phyloP scores from a whole-genome alignment of 2,797 vertebrate genomes.

The Bradypus variegatus region DNA sequence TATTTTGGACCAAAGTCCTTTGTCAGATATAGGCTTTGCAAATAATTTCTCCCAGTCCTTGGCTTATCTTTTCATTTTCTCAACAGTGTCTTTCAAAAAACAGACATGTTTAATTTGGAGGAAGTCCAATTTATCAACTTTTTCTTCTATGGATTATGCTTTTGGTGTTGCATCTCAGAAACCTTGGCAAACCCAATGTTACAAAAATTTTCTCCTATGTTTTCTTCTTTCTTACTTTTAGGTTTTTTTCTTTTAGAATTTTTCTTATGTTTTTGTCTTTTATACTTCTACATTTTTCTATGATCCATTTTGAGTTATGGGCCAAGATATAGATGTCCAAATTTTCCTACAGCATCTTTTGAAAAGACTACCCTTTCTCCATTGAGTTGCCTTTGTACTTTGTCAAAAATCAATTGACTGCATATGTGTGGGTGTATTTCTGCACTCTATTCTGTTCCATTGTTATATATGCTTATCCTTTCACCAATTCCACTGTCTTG shows the following conservation, averaged over 20 bases:
- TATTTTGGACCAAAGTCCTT: neutral
- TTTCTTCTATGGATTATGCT: neutral
- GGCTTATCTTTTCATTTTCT: slow-evolving; percentile 17
- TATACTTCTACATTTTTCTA: neutral
- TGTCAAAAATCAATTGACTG: neutral
- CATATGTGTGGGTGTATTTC: too few species aligned
- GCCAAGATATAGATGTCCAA: neutral
- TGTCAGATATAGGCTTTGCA: neutral
- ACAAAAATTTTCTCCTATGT: neutral
- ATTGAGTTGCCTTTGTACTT: neutral
- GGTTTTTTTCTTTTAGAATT: neutral
- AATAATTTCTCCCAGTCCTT: neutral
- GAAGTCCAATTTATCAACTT: neutral
- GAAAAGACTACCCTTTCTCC: neutral
- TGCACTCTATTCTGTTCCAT: neutral
- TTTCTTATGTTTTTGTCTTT: slow-evolving; percentile 1
- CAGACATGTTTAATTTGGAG: neutral
- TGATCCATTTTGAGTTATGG: neutral
- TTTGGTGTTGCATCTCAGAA: slow-evolving; percentile 5
- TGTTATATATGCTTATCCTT: neutral
- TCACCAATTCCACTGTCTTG: neutral
- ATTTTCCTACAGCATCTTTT: neutral
- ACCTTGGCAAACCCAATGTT: neutral
- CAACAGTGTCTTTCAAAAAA: neutral
- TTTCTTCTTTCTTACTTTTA: neutral